Evolutionary conservation across 2,888 invertebrate species (phyloP), one percentile per base, ranked within the genome.

Genomic region (Anodontia alba): DNA sequence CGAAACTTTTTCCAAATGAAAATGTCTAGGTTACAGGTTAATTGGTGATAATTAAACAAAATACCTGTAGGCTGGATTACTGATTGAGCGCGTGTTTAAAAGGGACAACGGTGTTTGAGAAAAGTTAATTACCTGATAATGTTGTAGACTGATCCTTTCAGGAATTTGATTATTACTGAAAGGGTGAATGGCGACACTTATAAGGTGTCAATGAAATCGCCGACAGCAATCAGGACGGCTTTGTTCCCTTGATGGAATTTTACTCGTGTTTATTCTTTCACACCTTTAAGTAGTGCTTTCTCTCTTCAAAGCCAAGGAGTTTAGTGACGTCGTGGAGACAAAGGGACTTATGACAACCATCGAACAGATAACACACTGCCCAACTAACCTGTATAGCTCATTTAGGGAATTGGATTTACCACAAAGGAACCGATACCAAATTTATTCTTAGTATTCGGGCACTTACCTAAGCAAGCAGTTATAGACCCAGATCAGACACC

Each of bases 191-290:
- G 2, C 31, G 33, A 62, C 62, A 62, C 62, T 5, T 33, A 33
- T 7, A 33, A 62, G 33, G 62, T 62, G 62, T 33, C 10, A 62
- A 33, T 29, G 5, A 10, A 33, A 33, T 17, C 33, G 33, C 31
- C 33, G 1, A 62, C 5, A 62, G 62, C 62, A 62, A 62, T 62
- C 62, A 62, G 31, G 7, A 62, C 12, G 20, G 33, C 62, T 62
- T 62, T 62, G 62, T 62, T 33, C 62, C 17, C 31, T 29, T 29
- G 62, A 62, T 62, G 62, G 62, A 62, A 62, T 62, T 62, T 33
- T 62, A 62, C 62, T 62, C 62, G 31, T 62, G 62, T 62, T 62
- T 62, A 62, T 31, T 62, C 62, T 62, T 62, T 62, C 26, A 62
- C 62, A 62, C 62, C 62, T 62, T 62, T 62, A 17, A 62, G 62